These are phyloP conservation scores for Ornithorhynchus anatinus DNA, from an alignment of 2,113 vertebrate species.

Conservation along the genomic window DNA sequence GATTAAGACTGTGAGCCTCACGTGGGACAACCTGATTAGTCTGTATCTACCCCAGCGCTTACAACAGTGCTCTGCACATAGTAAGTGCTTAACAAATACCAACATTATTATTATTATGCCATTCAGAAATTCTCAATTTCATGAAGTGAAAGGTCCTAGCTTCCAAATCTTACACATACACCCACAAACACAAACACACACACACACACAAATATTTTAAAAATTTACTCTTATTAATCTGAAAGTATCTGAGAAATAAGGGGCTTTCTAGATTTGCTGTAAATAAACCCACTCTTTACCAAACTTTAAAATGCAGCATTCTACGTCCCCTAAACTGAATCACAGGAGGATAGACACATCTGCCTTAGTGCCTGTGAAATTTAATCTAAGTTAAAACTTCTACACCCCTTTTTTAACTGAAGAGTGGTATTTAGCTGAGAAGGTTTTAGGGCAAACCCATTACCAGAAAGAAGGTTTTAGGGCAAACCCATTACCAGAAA, in stretches of 20 bases:
- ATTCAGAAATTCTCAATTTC: conserved; percentile 9
- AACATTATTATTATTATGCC: too few relatives aligned
- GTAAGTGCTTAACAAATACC: too few relatives aligned
- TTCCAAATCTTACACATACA: not conserved
- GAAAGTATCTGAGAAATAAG: conserved; percentile 9
- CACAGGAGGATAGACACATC: not conserved
- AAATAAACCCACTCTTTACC: not conserved
- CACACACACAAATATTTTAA: too few relatives aligned
- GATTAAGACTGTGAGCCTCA: too few relatives aligned
- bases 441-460: conserved; percentile 6
- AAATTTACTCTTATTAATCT: conserved; percentile 4
- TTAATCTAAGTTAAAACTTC: conserved; percentile 8
- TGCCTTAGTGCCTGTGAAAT: not conserved
- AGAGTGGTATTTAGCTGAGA: conserved; percentile 7
- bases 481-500: not conserved
- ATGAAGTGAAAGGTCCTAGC: not conserved
- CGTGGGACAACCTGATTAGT: too few relatives aligned
- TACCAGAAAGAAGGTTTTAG: not conserved
- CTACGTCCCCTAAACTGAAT: conserved; percentile 10
- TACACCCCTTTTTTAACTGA: conserved; percentile 6
- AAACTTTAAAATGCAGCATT: not conserved
- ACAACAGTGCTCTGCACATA: too few relatives aligned
- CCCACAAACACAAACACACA: too few relatives aligned
- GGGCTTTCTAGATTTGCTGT: not conserved
- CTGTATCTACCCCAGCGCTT: too few relatives aligned